Evolutionary conservation across 2,888 invertebrate genomes (phyloP), one percentile per base, ranked within the genome.

Genomic region (Rhodophaea formosa): DNA sequence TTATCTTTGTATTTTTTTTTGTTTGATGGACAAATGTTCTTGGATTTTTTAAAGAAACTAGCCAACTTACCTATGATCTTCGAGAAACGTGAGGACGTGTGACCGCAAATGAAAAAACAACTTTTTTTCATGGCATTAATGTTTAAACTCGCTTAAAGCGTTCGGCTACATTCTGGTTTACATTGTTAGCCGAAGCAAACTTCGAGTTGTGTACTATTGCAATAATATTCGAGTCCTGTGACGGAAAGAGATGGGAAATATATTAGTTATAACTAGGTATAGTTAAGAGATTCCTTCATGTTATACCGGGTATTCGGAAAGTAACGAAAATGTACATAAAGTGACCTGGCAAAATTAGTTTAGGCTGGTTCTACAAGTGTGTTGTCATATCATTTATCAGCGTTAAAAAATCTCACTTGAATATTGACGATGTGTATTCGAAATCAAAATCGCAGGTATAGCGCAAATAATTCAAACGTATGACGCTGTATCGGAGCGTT

Each of bases 201-300:
- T 3, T n/a, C 5, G 8, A 39, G 39, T 8, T 39, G 5, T n/a
- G 39, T 39, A 12, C 39, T 39, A 39, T n/a, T 39, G 39, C n/a
- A 39, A 8, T n/a, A 30, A 14, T 14, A 30, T 14, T 30, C 8
- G 30, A 14, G 30, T 51, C 51, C 16, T 51, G 32, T 51, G 51
- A 51, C 8, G 10, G 8, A 51, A 15, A 51, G 51, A 35, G n/a
- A 39, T 39, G 39, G 35, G 69, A 66, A 67, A 62, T 66, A 70
- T 66, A 69, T 64, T 71, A 71, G 67, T 64, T 72, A 67, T 60
- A 72, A 69, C 66, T 71, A 75, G 70, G 60, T 70, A 62, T 71
- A 72, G 69, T 62, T 51, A 65, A 68, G 61, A 59, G 65, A 64
- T 61, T 47, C 67, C 67, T 70, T 71, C 56, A 56, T 56, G 58